Evolutionary conservation across 2,888 invertebrate genomes (phyloP), one percentile per base, ranked within the genome.

Genomic region (Watsonalla binaria): DNA sequence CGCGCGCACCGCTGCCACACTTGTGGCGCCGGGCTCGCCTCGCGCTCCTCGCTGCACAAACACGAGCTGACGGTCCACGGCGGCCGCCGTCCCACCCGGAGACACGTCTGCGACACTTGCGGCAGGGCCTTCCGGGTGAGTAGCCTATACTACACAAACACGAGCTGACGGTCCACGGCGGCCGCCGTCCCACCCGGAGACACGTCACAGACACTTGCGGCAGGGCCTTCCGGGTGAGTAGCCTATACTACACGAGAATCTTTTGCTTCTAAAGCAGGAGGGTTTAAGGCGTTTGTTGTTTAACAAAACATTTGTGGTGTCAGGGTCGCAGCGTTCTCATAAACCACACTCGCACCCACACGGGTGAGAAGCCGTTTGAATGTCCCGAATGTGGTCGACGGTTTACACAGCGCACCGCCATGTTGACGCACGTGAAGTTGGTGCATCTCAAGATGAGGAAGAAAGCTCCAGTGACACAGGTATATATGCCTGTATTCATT

Each of bases 21-120:
- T 53, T 93, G 93, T 74, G 89, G 90, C 59, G 83, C 85, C 5
- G 74, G 78, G 61, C 81, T 89, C 5, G 86, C 90, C 0, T 55
- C 81, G 6, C 67, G 75, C 54, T 61, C 70, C 24, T 78, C 82
- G 8, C 79, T 87, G 8, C 52, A 59, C 58, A 87, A 86, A 64
- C 90, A 90, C 76, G 54, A 65, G 55, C 66, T 63, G 51, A 57
- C 62, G 47, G 81, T 82, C 60, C 88, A 89, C 74, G 60, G 57
- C 6, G 79, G 76, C 0, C 51, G 51, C 6, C 60, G 76, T 11
- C 70, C 83, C 35, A n/a, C 49, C 74, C 77, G 56, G 65, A 75
- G 0, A 35, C 85, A 86, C 68, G 82, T 86, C 8, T 89, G 89
- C 61, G 78, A 87, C 64, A 76, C 83, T 0, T 87, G 88, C 72